Evolutionary conservation across 2,113 vertebrate genomes (phyloP).

Genomic region (human (Homo sapiens)): GRCh38 chr17:52205501-52206000

Average conservation of each 20-base stretch:
- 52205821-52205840: neutral
- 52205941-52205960: neutral
- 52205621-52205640: neutral
- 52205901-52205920: neutral
- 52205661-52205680: neutral
- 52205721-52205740: slow-evolving; percentile 12
- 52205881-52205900: slow-evolving; percentile 29
- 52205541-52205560: neutral
- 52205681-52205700: neutral
- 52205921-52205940: neutral
- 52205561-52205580: neutral
- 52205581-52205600: neutral
- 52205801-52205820: slow-evolving; percentile 13
- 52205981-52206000: neutral
- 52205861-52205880: neutral
- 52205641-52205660: neutral
- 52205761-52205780: neutral
- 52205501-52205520: neutral
- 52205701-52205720: neutral
- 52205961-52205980: neutral
- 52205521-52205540: neutral
- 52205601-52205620: neutral
- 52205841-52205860: slow-evolving; percentile 36
- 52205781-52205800: neutral
- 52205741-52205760: slow-evolving; percentile 21